Base-by-base conservation (phyloP, 2,113 vertebrate genomes). In the Pygoscelis adeliae region DNA sequence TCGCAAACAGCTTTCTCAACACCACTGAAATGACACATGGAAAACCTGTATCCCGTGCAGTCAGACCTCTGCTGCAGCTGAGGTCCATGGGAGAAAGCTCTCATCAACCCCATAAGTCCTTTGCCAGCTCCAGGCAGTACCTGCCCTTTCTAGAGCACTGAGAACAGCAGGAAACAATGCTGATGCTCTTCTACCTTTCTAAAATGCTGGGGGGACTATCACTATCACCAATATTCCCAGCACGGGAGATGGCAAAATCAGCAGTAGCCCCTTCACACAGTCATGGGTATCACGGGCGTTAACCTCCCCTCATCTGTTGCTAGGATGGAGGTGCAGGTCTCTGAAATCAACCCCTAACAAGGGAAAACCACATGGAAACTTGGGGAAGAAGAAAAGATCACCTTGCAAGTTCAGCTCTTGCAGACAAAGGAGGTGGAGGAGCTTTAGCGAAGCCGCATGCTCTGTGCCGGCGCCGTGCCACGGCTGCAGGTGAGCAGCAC, bases 241-340 rank as follows among this genome's bases (percentile, higher is more conserved):
- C 1, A 2, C 17, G 20, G 40, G 11, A 56, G 49, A 22, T 4
- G 30, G 36, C 30, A 53, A 42, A 67, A 40, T 32, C 53, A 34
- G 32, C 53, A 62, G 55, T 5, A 36, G 20, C 52, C 46, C 25
- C 44, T 73, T 65, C 42, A 21, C 36, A 13, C 32, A 17, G 40
- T 9, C 47, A 49, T 0, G 2, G 40, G 26, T 40, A 5, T 9
- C 47, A 15, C 0, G 1, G 30, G 26, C 15, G 0, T 30, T 25
- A 50, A 46, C 13, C 44, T 46, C 17, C 21, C 21, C 34, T 56
- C 2, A 0, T 10, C 49, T 77, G 61, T 56, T 3, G 3, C 23
- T 25, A 23, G 18, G 32, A 34, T 13, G 30, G 53, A 46, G 44
- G 12, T 15, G 30, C 21, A 50, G 50, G 42, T 50, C 49, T 69